These are phyloP conservation scores for Acleris literana DNA, from an alignment of 2,888 invertebrate genomes.

Conservation along the genomic window DNA sequence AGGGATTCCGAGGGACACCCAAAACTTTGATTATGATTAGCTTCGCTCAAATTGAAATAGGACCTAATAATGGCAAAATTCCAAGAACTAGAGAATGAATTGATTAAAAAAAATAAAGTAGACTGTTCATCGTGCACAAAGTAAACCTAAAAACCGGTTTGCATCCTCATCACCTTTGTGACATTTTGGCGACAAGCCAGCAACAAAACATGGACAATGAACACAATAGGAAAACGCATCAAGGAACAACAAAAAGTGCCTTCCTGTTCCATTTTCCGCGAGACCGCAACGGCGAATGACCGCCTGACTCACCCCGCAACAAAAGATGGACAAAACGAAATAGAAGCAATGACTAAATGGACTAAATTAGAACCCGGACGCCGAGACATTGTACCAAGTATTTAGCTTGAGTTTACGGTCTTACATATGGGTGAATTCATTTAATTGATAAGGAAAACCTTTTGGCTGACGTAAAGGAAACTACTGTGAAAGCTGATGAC, in stretches of 20 bases:
- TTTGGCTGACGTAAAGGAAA: too few relatives aligned
- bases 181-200: conserved; percentile 63
- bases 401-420: too few relatives aligned
- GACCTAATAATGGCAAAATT: too few relatives aligned
- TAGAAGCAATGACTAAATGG: conserved; percentile 19
- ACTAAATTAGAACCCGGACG: conserved; percentile 19
- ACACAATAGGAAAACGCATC: conserved; percentile 20
- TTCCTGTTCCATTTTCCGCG: conserved; percentile 32
- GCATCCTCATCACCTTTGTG: conserved; percentile 45
- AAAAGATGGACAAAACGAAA: conserved; percentile 26
- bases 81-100: too few relatives aligned
- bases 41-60: too few relatives aligned
- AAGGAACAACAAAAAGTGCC: conserved; percentile 10
- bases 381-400: not conserved
- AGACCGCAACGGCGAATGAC: conserved; percentile 24
- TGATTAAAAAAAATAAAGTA: too few relatives aligned
- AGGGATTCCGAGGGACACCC: too few relatives aligned
- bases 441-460: too few relatives aligned
- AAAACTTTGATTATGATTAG: too few relatives aligned
- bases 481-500: too few relatives aligned
- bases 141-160: conserved; percentile 43
- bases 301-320: conserved; percentile 27
- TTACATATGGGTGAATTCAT: too few relatives aligned
- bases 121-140: too few relatives aligned
- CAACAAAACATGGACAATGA: conserved; percentile 49